Base-by-base conservation (phyloP, 1,140 invertebrate genomes). In the Dinoponera quadriceps region DNA sequence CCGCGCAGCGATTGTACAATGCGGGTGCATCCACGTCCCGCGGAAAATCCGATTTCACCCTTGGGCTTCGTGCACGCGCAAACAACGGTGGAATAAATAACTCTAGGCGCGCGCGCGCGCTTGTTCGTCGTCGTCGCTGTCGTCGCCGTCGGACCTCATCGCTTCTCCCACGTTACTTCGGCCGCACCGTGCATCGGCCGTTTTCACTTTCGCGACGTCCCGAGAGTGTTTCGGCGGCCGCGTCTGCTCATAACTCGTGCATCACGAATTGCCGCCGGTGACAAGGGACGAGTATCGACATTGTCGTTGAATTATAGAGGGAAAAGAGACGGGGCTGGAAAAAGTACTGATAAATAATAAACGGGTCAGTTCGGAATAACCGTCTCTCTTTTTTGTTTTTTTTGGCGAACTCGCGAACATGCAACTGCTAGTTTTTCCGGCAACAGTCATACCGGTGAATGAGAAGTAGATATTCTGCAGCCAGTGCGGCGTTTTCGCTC, bases 41-140 rank as follows among this genome's bases (percentile, higher is more conserved):
- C 25, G 65, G 51, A 71, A 80, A 80, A 80, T 80, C 75, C 65
- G 75, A 80, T 80, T 80, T 71, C 33, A 75, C 44, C 73, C 38
- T 54, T 25, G 38, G 25, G 59, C 14, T 49, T 29, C 59, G 33
- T 63, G 59, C 44, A 75, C n/a, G 25, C 57, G 25, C 75, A 27
- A 59, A n/a, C 75, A 48, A 44, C 75, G 7, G 22, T 51, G 25
- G 57, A 48, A 69, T 59, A 57, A 57, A 78, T 78, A 80, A 71
- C 65, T 80, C 27, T 7, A 16, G 38, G 38, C 38, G 11, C 55
- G 71, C 38, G 22, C 33, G 22, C 33, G 59, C 49, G 38, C 51
- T 62, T 9, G n/a, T n/a, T 55, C 74, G 66, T 27, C 60, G n/a
- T 44, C 33, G 51, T 3, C 38, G 38, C 9, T 9, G 38, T 44